Evolutionary conservation across 1,140 invertebrate genomes (phyloP).

Genomic region (Matsumurasca onukii): DNA sequence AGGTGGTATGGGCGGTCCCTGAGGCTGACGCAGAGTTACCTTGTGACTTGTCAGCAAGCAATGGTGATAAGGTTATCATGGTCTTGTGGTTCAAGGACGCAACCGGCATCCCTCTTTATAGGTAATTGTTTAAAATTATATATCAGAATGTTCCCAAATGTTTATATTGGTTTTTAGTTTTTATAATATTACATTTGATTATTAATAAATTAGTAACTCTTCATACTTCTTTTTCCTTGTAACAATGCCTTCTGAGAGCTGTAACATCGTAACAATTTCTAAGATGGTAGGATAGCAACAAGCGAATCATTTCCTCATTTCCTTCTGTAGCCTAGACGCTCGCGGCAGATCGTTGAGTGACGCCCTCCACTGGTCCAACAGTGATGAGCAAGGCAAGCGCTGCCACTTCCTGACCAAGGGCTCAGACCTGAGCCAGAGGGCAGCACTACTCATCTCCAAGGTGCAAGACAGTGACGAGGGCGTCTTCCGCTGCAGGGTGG

Average conservation of each 20-base stretch:
- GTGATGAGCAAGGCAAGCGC: slow-evolving; percentile 69
- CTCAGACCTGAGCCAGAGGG: slow-evolving; percentile 59
- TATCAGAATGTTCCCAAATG: too few species aligned
- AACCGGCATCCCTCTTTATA: slow-evolving; percentile 56
- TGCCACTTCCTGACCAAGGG: slow-evolving; percentile 73
- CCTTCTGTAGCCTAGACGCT: slow-evolving; percentile 80
- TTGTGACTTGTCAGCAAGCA: slow-evolving; percentile 61
- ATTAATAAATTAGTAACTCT: neutral
- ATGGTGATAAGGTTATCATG: slow-evolving; percentile 64
- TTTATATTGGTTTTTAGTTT: too few species aligned
- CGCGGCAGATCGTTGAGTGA: slow-evolving; percentile 60
- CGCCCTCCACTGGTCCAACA: slow-evolving; percentile 74
- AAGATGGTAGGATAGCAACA: too few species aligned
- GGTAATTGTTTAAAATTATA: slow-evolving; percentile 37
- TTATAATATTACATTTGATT: too few species aligned
- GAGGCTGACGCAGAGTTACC: slow-evolving; percentile 54
- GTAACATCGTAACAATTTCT: too few species aligned
- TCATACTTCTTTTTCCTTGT: too few species aligned
- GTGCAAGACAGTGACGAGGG: slow-evolving; percentile 67
- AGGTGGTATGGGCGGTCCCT: slow-evolving; percentile 38
- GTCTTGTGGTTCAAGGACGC: slow-evolving; percentile 72
- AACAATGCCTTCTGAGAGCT: too few species aligned
- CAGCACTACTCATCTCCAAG: slow-evolving; percentile 26
- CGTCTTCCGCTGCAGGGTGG: slow-evolving; percentile 78
- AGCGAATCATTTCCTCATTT: too few species aligned